Percentiles rank a stretch among this genome's conserved stretches.
phyloP scores from a whole-genome alignment of 1,140 invertebrate genomes.

The Trichogramma pretiosum region DNA sequence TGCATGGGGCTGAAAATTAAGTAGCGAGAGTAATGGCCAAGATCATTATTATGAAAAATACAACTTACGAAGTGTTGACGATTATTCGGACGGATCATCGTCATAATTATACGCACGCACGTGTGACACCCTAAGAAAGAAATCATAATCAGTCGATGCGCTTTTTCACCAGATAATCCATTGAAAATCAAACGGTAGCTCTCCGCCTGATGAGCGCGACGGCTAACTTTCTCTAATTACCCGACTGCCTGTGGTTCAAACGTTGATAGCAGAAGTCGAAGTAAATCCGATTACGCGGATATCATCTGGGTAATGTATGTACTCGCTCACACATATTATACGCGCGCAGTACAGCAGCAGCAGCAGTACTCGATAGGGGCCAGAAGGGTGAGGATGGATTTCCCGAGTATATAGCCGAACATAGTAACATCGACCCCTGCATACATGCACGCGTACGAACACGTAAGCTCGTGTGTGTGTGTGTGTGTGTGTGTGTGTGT shows the following conservation, averaged over 20 bases:
- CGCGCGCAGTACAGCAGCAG: conserved; percentile 14
- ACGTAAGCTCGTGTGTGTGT: background rate
- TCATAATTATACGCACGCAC: no score
- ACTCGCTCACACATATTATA: conserved; percentile 32
- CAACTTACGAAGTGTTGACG: no score
- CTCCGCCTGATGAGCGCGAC: conserved; percentile 5
- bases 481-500: background rate
- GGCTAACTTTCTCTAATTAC: conserved; percentile 33
- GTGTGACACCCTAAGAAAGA: background rate
- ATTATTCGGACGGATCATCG: no score
- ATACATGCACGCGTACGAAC: no score
- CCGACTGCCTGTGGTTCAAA: conserved; percentile 31
- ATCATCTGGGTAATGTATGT: conserved; percentile 46
- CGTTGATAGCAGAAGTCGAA: conserved; percentile 44
- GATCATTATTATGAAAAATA: no score
- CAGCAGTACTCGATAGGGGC: background rate
- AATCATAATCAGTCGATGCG: conserved; percentile 2
- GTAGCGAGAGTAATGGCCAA: no score
- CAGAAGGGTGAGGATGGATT: no score
- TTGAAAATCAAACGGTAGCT: conserved; percentile 10
- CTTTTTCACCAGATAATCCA: conserved; percentile 1
- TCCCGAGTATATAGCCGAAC: no score
- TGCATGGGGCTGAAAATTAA: no score
- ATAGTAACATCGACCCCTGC: no score
- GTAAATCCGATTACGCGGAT: conserved; percentile 46